Percentiles rank a stretch among this genome's conserved stretches.
These are phyloP conservation scores for Platysternon megacephalum DNA, from an alignment of 2,113 vertebrate species.

Conservation along the genomic window DNA sequence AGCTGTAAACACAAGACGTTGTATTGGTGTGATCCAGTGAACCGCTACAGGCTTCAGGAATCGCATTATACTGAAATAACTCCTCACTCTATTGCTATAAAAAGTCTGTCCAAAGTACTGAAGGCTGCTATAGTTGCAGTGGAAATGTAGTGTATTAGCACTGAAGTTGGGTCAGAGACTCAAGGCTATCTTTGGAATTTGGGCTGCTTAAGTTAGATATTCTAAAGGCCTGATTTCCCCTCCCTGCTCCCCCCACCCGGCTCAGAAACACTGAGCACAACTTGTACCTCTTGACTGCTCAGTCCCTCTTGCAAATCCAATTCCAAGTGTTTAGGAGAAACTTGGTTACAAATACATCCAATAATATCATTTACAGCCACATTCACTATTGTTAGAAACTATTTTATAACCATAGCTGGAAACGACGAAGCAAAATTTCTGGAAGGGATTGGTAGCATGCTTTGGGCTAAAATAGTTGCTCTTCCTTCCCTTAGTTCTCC, in stretches of 20 bases:
- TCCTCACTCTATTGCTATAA: background rate
- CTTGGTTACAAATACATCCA: background rate
- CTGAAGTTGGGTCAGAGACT: background rate
- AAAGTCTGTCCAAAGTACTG: background rate
- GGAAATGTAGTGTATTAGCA: background rate
- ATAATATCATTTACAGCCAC: too few species aligned
- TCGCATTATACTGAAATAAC: fast-evolving
- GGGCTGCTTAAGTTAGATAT: too few species aligned
- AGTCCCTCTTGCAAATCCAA: background rate
- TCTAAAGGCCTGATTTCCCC: too few species aligned
- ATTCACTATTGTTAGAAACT: background rate
- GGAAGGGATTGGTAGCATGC: too few species aligned
- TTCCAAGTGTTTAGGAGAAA: background rate
- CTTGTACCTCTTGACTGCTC: background rate
- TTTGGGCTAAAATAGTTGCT: background rate
- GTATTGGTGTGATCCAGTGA: background rate
- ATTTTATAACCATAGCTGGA: background rate
- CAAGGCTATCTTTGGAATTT: background rate
- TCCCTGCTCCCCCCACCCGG: too few species aligned
- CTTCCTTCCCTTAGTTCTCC: too few species aligned
- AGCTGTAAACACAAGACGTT: background rate
- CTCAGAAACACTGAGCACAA: background rate
- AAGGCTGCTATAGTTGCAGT: background rate
- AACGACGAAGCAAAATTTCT: background rate
- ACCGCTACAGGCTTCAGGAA: background rate